Percentiles rank a stretch among this genome's conserved stretches.
Conservation (phyloP, 2,888 invertebrate genomes). For the Clepsis dumicolana region DNA sequence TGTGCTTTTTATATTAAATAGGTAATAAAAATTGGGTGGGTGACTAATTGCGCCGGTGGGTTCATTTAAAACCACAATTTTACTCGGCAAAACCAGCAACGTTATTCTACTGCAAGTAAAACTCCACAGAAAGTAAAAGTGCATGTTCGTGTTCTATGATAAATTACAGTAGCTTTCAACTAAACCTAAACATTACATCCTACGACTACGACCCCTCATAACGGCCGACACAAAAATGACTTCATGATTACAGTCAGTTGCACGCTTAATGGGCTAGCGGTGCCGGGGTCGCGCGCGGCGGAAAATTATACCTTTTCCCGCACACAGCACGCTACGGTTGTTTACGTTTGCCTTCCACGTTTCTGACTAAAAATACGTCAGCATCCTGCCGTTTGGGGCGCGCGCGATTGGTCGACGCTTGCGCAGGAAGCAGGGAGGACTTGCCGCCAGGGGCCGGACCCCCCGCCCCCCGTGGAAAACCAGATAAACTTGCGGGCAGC, state of each 20-base stretch:
- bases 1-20: too few relatives aligned
- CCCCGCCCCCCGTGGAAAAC: constrained; percentile 65
- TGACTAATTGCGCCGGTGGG: too few relatives aligned
- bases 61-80: background rate
- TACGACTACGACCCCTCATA: constrained; percentile 25
- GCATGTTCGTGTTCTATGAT: background rate
- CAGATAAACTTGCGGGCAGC: constrained; percentile 72
- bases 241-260: constrained; percentile 42
- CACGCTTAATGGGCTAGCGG: constrained; percentile 39
- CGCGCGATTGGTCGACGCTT: constrained; percentile 77
- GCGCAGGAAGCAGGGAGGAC: constrained; percentile 78
- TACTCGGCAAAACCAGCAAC: background rate
- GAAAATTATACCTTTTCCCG: constrained; percentile 58
- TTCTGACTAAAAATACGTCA: constrained; percentile 83
- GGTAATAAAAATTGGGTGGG: too few relatives aligned
- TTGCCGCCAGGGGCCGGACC: constrained; percentile 60
- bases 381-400: constrained; percentile 84
- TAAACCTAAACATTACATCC: constrained; percentile 11
- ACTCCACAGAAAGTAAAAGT: background rate
- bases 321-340: constrained; percentile 70
- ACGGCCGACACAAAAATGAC: constrained; percentile 22
- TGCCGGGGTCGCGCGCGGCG: constrained; percentile 27
- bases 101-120: background rate
- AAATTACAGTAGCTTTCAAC: background rate
- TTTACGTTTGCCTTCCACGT: constrained; percentile 84